Base-by-base conservation (phyloP, 2,113 vertebrate species). In the Sinocyclocheilus maitianheensis region DNA sequence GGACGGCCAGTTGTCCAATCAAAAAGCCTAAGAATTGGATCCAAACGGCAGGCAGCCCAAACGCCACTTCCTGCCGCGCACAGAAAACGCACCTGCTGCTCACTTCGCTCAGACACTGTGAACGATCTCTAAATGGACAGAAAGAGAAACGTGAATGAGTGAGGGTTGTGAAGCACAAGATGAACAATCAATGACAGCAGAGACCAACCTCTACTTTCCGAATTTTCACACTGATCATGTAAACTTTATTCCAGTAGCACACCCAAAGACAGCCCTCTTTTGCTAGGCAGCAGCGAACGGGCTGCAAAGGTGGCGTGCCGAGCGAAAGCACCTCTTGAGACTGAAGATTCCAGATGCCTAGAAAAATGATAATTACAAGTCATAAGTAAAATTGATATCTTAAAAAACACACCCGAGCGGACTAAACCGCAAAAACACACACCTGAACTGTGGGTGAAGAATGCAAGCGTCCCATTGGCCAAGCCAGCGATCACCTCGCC, bases 71-170 rank as follows among this genome's bases (percentile, higher is more conserved):
- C 95, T 60, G 89, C 94, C 0, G 94, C 88, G 48, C 94, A 95
- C 81, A 96, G 93, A 91, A 95, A 96, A 24, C 95, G 94, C 18
- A 96, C 95, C 92, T 96, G 95, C 89, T 96, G 94, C 85, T 96
- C 95, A 7, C 90, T 93, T 87, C 93, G 93, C 81, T 94, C 93
- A 0, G 95, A 96, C 2, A 96, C 94, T 2, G 90, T 78, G 48
- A 96, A 93, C 1, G 91, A 91, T 87, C 92, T 93, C 95, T 96
- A 90, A 37, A 24, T 34, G 3, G 22, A 55, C 10, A 58, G 71
- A 84, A 20, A 46, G 85, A 10, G 34, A 63, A 30, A 60, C 40
- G 30, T 30, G 14, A 82, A 76, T 7, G 30, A 55, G 46, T 67
- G 79, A 37, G 30, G 81, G 71, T 2, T 26, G 48, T 40, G 24